phyloP scores from a whole-genome alignment of 30 jellyfish, hydroid and myxozoan genomes.

The Hydra vulgaris region DNA sequence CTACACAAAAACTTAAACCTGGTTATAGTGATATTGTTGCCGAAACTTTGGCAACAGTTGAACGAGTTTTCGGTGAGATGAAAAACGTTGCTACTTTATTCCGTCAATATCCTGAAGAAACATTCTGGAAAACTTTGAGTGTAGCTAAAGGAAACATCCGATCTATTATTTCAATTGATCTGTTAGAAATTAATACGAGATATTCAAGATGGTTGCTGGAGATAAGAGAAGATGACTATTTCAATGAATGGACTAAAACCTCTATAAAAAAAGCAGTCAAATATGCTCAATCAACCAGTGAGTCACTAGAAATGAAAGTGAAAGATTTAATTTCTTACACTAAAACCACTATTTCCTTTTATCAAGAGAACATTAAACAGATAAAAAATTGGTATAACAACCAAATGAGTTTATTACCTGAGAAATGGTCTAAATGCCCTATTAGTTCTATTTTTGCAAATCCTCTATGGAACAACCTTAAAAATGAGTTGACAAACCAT shows the following conservation, averaged over 20 bases:
- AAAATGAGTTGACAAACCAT: slow-evolving; percentile 56
- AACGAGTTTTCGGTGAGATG: not conserved
- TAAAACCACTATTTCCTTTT: not conserved
- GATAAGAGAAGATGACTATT: slow-evolving; percentile 3
- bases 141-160: not conserved
- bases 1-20: slow-evolving; percentile 32
- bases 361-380: not conserved
- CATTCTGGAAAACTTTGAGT: slow-evolving; percentile 63
- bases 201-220: not conserved
- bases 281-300: slow-evolving; percentile 5
- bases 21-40: not conserved
- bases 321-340: not conserved
- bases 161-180: not conserved
- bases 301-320: not conserved
- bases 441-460: slow-evolving; percentile 43
- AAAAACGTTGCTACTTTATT: slow-evolving; percentile 6
- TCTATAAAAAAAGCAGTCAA: slow-evolving; percentile 4
- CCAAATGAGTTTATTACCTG: not conserved
- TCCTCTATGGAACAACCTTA: slow-evolving; percentile 74
- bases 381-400: slow-evolving; percentile 1
- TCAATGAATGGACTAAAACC: slow-evolving; percentile 29
- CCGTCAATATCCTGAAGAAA: slow-evolving; percentile 69
- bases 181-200: not conserved
- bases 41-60: not conserved
- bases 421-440: slow-evolving; percentile 47